These are phyloP conservation scores for Lagopus leucura DNA, from an alignment of 2,113 vertebrate species.

Conservation along the genomic window DNA sequence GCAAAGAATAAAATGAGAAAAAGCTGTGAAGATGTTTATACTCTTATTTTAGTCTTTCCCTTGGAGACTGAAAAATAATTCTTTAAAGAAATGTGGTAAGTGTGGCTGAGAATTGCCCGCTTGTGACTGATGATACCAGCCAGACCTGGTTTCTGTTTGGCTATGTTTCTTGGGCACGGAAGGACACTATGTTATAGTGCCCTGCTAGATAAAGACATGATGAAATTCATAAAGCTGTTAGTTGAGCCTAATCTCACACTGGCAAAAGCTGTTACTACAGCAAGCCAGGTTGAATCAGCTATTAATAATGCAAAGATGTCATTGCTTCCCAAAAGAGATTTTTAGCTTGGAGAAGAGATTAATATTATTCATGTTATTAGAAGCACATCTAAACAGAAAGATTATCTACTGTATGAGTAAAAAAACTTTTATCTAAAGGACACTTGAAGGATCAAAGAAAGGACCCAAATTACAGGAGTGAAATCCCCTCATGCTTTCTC, in stretches of 20 bases:
- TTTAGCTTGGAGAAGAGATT: slow-evolving; percentile 38
- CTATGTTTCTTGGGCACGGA: neutral
- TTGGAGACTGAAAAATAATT: neutral
- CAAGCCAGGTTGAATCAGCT: slow-evolving; percentile 57
- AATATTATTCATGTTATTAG: slow-evolving; percentile 41
- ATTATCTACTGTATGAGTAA: neutral
- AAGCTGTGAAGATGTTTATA: neutral
- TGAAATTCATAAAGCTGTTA: slow-evolving; percentile 55
- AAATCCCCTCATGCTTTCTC: fast-evolving
- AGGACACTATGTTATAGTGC: neutral
- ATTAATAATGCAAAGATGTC: slow-evolving; percentile 74
- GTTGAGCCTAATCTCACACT: slow-evolving; percentile 56
- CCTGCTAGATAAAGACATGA: neutral
- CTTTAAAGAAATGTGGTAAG: neutral
- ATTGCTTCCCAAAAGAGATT: slow-evolving; percentile 53
- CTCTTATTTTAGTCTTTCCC: neutral
- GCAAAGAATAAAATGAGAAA: neutral
- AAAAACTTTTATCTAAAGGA: neutral
- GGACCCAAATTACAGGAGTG: neutral
- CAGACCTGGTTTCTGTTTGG: neutral
- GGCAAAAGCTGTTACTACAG: slow-evolving; percentile 71
- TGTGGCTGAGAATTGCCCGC: neutral
- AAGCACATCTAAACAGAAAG: neutral
- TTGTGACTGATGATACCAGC: neutral
- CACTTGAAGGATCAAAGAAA: neutral